Evolutionary conservation across 2,888 invertebrate species (phyloP).

Genomic region (Dicyrtomina minuta): DNA sequence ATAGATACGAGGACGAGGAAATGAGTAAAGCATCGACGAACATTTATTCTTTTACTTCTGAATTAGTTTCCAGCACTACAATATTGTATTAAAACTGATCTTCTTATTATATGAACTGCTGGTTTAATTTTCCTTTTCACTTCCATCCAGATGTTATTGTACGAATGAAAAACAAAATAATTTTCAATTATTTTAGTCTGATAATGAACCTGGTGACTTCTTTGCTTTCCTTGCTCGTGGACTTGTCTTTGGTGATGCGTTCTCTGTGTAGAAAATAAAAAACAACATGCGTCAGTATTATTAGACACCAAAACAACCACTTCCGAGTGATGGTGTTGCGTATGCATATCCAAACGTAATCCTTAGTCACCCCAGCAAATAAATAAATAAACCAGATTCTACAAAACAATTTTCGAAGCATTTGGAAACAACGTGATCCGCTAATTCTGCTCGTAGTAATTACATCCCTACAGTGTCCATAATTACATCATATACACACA

Average conservation of each 20-base stretch:
- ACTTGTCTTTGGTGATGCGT: slow-evolving; percentile 58
- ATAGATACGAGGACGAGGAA: slow-evolving; percentile 18
- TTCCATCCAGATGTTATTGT: slow-evolving; percentile 3
- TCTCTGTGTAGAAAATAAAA: slow-evolving; percentile 63
- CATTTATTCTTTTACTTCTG: slow-evolving; percentile 2
- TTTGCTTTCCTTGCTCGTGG: slow-evolving; percentile 43
- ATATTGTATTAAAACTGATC: slow-evolving; percentile 16
- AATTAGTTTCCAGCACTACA: slow-evolving; percentile 20
- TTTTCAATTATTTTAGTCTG: slow-evolving; percentile 23
- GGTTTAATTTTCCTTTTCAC: not conserved
- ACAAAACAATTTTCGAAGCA: too few relatives aligned
- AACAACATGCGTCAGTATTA: slow-evolving; percentile 45
- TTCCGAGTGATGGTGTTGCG: too few relatives aligned
- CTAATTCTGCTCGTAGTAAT: too few relatives aligned
- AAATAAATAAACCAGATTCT: too few relatives aligned
- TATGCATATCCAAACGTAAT: too few relatives aligned
- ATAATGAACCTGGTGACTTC: slow-evolving; percentile 28
- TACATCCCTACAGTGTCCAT: too few relatives aligned
- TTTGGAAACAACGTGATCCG: too few relatives aligned
- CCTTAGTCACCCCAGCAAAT: too few relatives aligned
- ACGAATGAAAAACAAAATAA: slow-evolving; percentile 14
- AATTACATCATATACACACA: too few relatives aligned
- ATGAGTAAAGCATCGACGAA: slow-evolving; percentile 24
- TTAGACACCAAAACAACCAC: slow-evolving; percentile 10
- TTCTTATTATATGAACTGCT: slow-evolving; percentile 17